Conservation (phyloP, 1,140 invertebrate genomes). For the Adelges cooleyi region DNA sequence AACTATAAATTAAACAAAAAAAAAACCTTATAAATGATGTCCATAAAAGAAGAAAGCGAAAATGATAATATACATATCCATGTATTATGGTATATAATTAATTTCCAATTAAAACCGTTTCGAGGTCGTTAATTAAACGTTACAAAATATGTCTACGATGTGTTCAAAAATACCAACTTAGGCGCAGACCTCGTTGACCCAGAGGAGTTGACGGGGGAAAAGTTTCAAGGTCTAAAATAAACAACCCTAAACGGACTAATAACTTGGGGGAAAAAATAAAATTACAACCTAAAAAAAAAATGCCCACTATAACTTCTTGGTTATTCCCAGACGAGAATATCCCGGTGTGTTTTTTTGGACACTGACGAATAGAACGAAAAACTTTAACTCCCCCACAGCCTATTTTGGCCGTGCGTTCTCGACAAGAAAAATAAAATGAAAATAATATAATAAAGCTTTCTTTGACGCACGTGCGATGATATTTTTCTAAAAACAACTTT, state of each 20-base stretch:
- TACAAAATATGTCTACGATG: too few relatives aligned
- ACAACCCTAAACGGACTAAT: too few relatives aligned
- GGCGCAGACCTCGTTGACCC: too few relatives aligned
- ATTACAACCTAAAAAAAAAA: too few relatives aligned
- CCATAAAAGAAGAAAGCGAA: neutral
- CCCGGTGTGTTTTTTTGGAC: neutral
- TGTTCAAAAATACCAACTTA: too few relatives aligned
- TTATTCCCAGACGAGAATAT: neutral
- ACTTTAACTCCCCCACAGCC: neutral
- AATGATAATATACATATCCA: neutral
- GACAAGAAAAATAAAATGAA: neutral
- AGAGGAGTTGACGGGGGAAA: too few relatives aligned
- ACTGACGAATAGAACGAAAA: conserved; percentile 3
- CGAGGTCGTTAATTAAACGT: too few relatives aligned
- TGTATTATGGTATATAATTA: neutral
- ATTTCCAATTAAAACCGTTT: neutral
- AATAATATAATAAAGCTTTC: conserved; percentile 7
- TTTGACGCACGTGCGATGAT: conserved; percentile 2
- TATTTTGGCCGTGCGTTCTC: neutral
- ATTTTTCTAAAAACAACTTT: conserved; percentile 18
- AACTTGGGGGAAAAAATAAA: too few relatives aligned
- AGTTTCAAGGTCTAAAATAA: too few relatives aligned
- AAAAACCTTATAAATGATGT: neutral
- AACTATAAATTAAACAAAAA: neutral
- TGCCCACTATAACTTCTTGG: neutral